Evolutionary conservation across 2,888 invertebrate genomes (phyloP).

Genomic region (Drosophila emarginata): DNA sequence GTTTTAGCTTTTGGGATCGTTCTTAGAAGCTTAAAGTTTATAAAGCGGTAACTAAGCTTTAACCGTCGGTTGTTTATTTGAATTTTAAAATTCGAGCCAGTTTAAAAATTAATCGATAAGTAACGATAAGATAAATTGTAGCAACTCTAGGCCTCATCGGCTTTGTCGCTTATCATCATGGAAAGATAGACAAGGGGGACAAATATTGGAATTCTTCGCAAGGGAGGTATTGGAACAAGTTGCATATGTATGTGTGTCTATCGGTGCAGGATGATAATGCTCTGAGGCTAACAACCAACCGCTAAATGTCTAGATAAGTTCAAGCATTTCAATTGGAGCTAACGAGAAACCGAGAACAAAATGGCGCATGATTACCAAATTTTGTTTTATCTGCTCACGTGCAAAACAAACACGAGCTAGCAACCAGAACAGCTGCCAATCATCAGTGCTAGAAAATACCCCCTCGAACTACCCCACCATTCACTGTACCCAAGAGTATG

Average conservation of each 20-base stretch:
- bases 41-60: no score
- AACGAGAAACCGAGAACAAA: conserved; percentile 8
- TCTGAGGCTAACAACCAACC: conserved; percentile 39
- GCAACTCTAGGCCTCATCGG: neutral
- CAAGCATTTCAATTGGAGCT: conserved; percentile 50
- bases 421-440: conserved; percentile 35
- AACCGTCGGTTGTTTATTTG: neutral
- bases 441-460: neutral
- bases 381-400: conserved; percentile 48
- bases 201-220: neutral
- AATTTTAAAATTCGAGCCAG: neutral
- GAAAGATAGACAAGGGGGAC: neutral
- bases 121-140: neutral
- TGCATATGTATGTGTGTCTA: neutral
- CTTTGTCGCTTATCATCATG: neutral
- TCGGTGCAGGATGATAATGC: conserved; percentile 35
- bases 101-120: neutral
- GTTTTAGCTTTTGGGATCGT: no score
- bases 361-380: conserved; percentile 53
- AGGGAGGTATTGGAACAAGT: conserved; percentile 1
- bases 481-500: neutral
- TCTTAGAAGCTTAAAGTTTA: no score
- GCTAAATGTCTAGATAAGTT: conserved; percentile 51
- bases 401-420: conserved; percentile 43
- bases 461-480: neutral